Evolutionary conservation across 2,888 invertebrate genomes (phyloP).

Genomic region (Drosophila affinis): DNA sequence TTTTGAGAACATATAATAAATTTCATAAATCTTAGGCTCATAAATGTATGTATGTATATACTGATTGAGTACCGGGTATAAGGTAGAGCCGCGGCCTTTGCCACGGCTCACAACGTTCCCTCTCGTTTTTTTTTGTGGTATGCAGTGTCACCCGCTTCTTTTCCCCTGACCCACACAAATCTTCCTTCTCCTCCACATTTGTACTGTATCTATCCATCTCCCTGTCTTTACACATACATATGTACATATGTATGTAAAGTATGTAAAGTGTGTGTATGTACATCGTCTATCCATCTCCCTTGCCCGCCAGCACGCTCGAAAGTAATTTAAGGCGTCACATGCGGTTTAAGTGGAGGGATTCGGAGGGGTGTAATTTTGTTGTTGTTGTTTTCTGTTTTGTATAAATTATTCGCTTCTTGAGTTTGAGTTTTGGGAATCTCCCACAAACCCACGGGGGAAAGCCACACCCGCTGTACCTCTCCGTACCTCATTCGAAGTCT

Average conservation of each 20-base stretch:
- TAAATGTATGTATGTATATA: too few species aligned
- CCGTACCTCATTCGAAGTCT: conserved; percentile 21
- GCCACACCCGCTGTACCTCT: conserved; percentile 3
- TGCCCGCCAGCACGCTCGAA: conserved; percentile 28
- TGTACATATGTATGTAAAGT: too few species aligned
- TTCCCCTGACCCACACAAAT: neutral
- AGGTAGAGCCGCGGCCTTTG: too few species aligned
- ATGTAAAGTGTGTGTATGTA: too few species aligned
- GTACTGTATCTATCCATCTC: neutral
- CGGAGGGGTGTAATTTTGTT: conserved; percentile 3
- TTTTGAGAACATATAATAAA: too few species aligned
- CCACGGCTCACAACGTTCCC: too few species aligned
- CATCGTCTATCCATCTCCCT: neutral
- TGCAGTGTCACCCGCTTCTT: neutral
- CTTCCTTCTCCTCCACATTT: conserved; percentile 5
- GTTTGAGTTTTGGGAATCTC: conserved; percentile 36
- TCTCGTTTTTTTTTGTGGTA: neutral
- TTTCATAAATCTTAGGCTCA: too few species aligned
- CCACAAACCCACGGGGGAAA: conserved; percentile 31
- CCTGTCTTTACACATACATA: neutral
- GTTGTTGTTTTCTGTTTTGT: conserved; percentile 6
- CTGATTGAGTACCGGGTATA: too few species aligned
- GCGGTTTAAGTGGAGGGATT: conserved; percentile 34
- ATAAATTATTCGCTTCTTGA: conserved; percentile 56
- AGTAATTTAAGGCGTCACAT: conserved; percentile 57